Base-by-base conservation (phyloP, 2,113 vertebrate species). In the Benthochromis sp. region DNA sequence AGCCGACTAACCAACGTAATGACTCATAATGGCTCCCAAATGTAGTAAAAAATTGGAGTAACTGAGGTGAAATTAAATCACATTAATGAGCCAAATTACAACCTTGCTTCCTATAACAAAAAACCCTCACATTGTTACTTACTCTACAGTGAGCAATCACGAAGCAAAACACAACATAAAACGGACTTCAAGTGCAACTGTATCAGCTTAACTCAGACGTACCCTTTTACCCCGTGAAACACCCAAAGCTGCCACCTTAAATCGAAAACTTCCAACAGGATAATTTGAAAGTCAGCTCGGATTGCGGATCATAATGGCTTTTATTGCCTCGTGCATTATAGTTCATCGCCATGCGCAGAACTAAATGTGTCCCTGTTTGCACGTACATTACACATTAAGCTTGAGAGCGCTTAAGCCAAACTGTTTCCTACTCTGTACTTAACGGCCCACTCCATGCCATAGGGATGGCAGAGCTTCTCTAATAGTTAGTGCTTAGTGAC, bases 401-500 rank as follows among this genome's bases (percentile, higher is more conserved):
- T 87, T 76, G 52, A 92, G 82, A 81, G 63, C 19, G 27, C 66
- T 57, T 34, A 66, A 52, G 43, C 76, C 80, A 84, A 93, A 82
- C 87, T 27, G 63, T 59, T 76, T 87, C 90, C 88, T 82, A 24
- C 78, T 89, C 84, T 40, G 61, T 78, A 78, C 87, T 92, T 87
- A 93, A 88, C 78, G 29, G 76, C 88, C 90, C 84, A 71, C 84
- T 85, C 81, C 79, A 47, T 43, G 90, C 90, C 92, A 89, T 57
- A 8, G 88, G 88, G 91, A 54, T 34, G 90, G 92, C 86, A 69
- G 78, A 85, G 91, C 47, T 82, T 50, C 90, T 90, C 85, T 93
- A 93, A 95, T 92, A 89, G 90, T 86, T 87, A 43, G 87, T 79
- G 85, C 90, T 93, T 86, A 92, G 89, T 93, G 89, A 94, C 93